Evolutionary conservation across 2,888 invertebrate species (phyloP), one percentile per base, ranked within the genome.

Genomic region (Pristionchus fissidentatus): DNA sequence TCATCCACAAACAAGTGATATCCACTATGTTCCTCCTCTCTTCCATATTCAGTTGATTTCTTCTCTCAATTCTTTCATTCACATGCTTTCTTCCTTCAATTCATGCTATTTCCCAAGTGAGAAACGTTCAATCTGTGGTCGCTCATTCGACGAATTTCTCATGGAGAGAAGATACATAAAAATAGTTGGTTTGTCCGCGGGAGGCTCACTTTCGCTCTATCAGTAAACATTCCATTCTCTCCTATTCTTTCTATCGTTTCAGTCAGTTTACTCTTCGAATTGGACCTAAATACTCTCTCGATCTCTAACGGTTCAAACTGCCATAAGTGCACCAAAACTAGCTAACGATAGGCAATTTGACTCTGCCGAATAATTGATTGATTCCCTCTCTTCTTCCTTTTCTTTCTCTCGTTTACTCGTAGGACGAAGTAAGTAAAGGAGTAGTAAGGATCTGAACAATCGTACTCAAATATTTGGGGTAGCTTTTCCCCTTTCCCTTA

Each of bases 401-500:
- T 35, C 66, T 35, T 38, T 66, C 35, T 66, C 38, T 66, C 38
- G 66, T 19, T 66, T 66, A 66, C 19, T 66, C 66, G 35, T n/a
- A 66, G 22, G 66, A 60, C 35, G 66, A 66, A 38, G 38, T 7
- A 66, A 35, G 38, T 38, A 38, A 66, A 66, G 38, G 66, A 66
- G 38, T 66, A 66, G 66, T 66, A 66, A 66, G 66, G 35, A 66
- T 66, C 38, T 66, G 66, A 66, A 66, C 66, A 66, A 66, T 66
- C 66, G 66, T 66, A 35, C 66, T 66, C 66, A 66, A 66, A 66
- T 66, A 66, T 66, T 66, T 66, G 66, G 66, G 66, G 66, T 66
- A 66, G 66, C 66, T 66, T 66, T 66, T 66, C 66, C 66, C 66
- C 38, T 38, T 66, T 66, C 66, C 66, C 66, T 66, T 66, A 66